Percentiles rank a stretch among this genome's conserved stretches.
phyloP scores from a whole-genome alignment of 2,113 vertebrate species.

The Trogon surrucura region DNA sequence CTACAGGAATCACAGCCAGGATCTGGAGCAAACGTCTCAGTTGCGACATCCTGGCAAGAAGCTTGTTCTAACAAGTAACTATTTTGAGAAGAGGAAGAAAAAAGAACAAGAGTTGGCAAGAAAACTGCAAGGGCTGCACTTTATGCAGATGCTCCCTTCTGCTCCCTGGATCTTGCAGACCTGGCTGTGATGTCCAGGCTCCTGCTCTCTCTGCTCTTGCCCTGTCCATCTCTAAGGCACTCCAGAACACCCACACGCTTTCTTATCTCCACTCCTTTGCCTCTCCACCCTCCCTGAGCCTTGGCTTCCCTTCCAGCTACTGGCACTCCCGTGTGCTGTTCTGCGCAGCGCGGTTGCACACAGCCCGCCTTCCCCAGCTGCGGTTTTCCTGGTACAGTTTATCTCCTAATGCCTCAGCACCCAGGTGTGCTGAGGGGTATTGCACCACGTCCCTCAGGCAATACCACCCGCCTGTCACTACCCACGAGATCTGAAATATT shows the following conservation, averaged over 20 bases:
- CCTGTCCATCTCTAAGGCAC: neutral
- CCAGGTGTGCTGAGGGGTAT: neutral
- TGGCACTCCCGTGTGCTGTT: accelerated
- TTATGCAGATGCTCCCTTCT: neutral
- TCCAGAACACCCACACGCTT: neutral
- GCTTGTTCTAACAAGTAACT: constrained; percentile 47
- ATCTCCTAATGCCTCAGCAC: neutral
- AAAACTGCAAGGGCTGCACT: neutral
- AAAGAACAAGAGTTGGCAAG: constrained; percentile 12
- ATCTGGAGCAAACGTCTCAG: constrained; percentile 31
- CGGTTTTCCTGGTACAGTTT: neutral
- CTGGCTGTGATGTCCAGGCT: neutral
- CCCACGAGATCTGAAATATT: neutral
- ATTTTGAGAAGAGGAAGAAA: constrained; percentile 35
- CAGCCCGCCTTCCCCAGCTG: neutral
- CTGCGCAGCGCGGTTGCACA: accelerated
- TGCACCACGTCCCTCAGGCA: neutral
- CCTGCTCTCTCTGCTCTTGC: neutral
- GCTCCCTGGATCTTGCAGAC: neutral
- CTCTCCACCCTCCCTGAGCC: neutral
- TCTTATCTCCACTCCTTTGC: neutral
- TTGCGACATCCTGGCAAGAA: constrained; percentile 49
- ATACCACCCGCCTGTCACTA: neutral
- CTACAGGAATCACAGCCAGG: constrained; percentile 18
- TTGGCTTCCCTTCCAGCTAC: neutral